Evolutionary conservation across 2,797 vertebrate genomes (phyloP).

Genomic region (Pempheris klunzingeri): DNA sequence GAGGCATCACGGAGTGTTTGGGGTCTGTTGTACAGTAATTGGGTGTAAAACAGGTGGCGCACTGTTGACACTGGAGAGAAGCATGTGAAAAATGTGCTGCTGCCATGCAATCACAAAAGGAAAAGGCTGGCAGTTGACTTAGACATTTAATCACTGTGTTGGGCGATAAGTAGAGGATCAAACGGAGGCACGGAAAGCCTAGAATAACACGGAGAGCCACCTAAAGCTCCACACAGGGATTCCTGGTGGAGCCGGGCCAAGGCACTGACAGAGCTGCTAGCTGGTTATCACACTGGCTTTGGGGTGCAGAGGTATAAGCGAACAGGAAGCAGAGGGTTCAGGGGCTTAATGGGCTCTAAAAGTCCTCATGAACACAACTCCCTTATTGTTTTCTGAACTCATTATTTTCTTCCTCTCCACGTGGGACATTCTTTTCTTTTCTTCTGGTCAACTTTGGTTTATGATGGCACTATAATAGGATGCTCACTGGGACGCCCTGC

Average conservation of each 20-base stretch:
- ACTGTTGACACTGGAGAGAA: constrained; percentile 81
- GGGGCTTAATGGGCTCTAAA: not conserved
- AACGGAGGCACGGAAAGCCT: constrained; percentile 71
- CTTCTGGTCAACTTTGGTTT: not conserved
- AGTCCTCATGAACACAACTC: constrained; percentile 11
- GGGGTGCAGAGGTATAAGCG: constrained; percentile 16
- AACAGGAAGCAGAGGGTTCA: constrained; percentile 39
- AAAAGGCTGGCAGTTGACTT: constrained; percentile 77
- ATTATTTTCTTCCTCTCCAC: not conserved
- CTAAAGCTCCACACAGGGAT: constrained; percentile 67
- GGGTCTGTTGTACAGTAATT: constrained; percentile 76
- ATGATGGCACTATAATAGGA: not conserved
- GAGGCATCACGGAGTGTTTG: constrained; percentile 43
- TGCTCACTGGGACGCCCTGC: not conserved
- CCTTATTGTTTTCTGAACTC: constrained; percentile 7
- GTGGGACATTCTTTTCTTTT: not conserved
- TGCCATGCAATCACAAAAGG: constrained; percentile 79
- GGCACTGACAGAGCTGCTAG: constrained; percentile 42
- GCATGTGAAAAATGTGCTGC: constrained; percentile 87
- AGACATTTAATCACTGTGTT: constrained; percentile 81
- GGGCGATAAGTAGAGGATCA: constrained; percentile 81
- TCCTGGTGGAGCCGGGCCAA: constrained; percentile 64
- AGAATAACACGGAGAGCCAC: constrained; percentile 71
- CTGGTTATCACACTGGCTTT: constrained; percentile 34
- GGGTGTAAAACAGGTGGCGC: constrained; percentile 85